Evolutionary conservation across 2,113 vertebrate species (phyloP).

Genomic region (Hippoglossus stenolepis): DNA sequence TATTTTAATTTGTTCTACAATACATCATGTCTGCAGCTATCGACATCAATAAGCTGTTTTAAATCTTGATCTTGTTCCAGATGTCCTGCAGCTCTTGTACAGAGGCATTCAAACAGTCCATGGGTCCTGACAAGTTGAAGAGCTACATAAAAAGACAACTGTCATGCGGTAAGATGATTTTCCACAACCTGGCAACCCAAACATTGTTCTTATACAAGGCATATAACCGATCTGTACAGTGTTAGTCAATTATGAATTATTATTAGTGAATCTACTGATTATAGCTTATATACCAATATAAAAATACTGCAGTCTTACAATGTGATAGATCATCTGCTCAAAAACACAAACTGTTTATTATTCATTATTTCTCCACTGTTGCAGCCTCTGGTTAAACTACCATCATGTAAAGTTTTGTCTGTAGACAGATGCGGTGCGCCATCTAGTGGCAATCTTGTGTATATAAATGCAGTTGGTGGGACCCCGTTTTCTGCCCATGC

Average conservation of each 20-base stretch:
- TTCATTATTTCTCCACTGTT: neutral
- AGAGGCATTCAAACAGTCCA: neutral
- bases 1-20: too few relatives aligned
- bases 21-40: too few relatives aligned
- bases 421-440: constrained; percentile 7
- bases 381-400: neutral
- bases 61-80: neutral
- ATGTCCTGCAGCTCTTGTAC: neutral
- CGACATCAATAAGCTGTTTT: neutral
- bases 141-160: neutral
- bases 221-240: neutral
- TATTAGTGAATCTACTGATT: neutral
- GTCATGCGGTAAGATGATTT: neutral
- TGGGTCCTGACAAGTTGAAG: neutral
- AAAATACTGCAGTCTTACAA: neutral
- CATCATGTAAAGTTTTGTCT: neutral
- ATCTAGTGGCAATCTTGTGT: constrained; percentile 43
- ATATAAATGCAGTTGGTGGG: constrained; percentile 14
- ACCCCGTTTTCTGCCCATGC: too few relatives aligned
- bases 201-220: neutral
- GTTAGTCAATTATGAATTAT: neutral
- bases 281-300: neutral
- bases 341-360: too few relatives aligned
- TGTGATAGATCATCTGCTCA: neutral
- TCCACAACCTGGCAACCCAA: neutral